Conservation (phyloP, 2,113 vertebrate genomes). For the Tretioscincus oriximinensis region DNA sequence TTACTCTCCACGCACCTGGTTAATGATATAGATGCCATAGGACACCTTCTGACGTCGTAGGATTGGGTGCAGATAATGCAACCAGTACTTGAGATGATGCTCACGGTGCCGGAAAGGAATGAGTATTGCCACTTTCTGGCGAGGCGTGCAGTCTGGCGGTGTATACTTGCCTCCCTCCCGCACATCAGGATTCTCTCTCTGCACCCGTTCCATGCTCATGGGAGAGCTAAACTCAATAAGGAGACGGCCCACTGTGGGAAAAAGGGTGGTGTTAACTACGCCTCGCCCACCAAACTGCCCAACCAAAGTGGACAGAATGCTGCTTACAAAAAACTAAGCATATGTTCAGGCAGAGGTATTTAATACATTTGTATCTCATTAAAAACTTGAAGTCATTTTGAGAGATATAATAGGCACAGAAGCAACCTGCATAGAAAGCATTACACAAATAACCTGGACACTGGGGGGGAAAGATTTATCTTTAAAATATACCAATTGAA, state of each 20-base stretch:
- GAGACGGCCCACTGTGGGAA: conserved; percentile 88
- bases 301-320: neutral
- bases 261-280: conserved; percentile 38
- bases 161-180: conserved; percentile 90
- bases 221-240: conserved; percentile 96
- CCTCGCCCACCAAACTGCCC: neutral
- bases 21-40: conserved; percentile 96
- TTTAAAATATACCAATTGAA: neutral
- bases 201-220: conserved; percentile 97
- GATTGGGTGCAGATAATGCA: conserved; percentile 97
- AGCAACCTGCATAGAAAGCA: neutral
- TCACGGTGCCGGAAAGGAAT: conserved; percentile 97
- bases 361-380: no score
- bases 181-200: conserved; percentile 95
- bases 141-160: conserved; percentile 86
- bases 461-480: no score
- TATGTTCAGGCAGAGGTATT: no score
- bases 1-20: conserved; percentile 80
- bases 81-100: conserved; percentile 97
- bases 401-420: neutral
- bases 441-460: neutral
- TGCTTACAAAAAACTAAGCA: neutral
- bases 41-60: conserved; percentile 92
- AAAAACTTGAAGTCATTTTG: no score
- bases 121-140: conserved; percentile 96